These are phyloP conservation scores for Palythoa heliodiscus DNA, from an alignment of 92 coral and sea anemone species.

Conservation along the genomic window DNA sequence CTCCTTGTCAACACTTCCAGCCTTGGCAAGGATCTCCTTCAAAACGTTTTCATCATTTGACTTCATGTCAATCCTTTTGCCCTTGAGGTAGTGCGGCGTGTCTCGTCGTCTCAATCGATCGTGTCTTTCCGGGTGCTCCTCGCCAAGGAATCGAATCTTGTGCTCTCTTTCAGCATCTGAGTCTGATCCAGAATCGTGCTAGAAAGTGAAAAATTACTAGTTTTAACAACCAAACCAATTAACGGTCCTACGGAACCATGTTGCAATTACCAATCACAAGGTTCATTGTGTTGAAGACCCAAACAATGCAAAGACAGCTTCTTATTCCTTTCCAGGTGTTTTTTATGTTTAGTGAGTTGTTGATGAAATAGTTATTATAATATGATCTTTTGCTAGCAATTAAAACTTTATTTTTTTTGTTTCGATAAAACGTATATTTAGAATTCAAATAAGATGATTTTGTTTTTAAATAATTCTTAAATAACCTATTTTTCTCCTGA, in stretches of 20 bases:
- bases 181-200: slow-evolving; percentile 19
- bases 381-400: slow-evolving; percentile 29
- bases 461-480: too few relatives aligned
- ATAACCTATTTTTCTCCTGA: neutral
- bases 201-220: neutral
- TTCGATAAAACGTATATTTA: slow-evolving; percentile 16
- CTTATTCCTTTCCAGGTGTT: slow-evolving; percentile 24
- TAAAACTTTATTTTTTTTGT: slow-evolving; percentile 12
- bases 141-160: slow-evolving; percentile 87
- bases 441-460: neutral
- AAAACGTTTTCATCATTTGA: slow-evolving; percentile 84
- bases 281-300: too few relatives aligned
- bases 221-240: neutral
- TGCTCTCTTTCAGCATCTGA: slow-evolving; percentile 64
- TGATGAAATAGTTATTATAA: slow-evolving; percentile 25
- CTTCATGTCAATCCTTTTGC: slow-evolving; percentile 82
- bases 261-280: too few relatives aligned
- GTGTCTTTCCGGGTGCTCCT: slow-evolving; percentile 87
- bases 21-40: slow-evolving; percentile 93
- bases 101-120: slow-evolving; percentile 83
- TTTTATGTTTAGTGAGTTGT: slow-evolving; percentile 13
- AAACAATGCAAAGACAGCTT: too few relatives aligned
- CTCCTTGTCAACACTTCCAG: slow-evolving; percentile 54
- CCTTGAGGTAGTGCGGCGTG: slow-evolving; percentile 95
- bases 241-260: too few relatives aligned